Conservation (phyloP, 1,140 invertebrate genomes). For the Eupeodes corollae region DNA sequence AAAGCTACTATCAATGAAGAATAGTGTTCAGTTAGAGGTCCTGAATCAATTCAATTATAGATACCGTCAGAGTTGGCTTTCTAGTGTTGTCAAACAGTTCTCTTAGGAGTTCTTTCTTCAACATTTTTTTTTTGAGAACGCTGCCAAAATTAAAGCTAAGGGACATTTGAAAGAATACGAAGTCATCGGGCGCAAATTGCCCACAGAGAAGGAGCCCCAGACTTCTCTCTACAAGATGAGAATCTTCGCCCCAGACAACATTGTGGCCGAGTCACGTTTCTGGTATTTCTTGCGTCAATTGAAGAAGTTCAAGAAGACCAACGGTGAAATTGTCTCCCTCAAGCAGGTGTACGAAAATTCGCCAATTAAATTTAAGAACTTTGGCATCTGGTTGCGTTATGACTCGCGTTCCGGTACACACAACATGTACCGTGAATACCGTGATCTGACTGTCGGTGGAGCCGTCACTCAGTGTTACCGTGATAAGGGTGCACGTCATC, state of each 20-base stretch:
- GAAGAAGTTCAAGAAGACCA: slow-evolving; percentile 98
- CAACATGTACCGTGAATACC: slow-evolving; percentile 99
- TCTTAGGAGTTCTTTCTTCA: too few species aligned
- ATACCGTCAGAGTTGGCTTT: too few species aligned
- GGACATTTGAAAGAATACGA: slow-evolving; percentile 93
- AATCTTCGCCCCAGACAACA: slow-evolving; percentile 95
- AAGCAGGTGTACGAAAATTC: slow-evolving; percentile 71
- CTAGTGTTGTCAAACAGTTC: slow-evolving; percentile 2
- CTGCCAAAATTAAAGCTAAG: slow-evolving; percentile 45
- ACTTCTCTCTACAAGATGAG: slow-evolving; percentile 98
- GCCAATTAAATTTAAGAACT: slow-evolving; percentile 94
- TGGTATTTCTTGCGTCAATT: slow-evolving; percentile 98
- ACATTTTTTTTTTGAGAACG: slow-evolving; percentile 37
- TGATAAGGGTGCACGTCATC: slow-evolving; percentile 98
- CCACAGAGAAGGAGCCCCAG: slow-evolving; percentile 78
- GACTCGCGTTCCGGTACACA: slow-evolving; percentile 97
- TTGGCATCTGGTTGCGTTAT: slow-evolving; percentile 96
- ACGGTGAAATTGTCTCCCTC: slow-evolving; percentile 93
- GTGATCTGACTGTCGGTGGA: slow-evolving; percentile 86
- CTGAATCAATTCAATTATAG: too few species aligned
- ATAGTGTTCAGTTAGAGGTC: too few species aligned
- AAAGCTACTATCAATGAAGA: too few species aligned
- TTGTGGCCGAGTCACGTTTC: slow-evolving; percentile 97
- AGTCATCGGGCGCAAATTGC: slow-evolving; percentile 93
- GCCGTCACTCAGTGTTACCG: slow-evolving; percentile 98